Conservation (phyloP, 2,888 invertebrate genomes). For the Drosophila longiperda region DNA sequence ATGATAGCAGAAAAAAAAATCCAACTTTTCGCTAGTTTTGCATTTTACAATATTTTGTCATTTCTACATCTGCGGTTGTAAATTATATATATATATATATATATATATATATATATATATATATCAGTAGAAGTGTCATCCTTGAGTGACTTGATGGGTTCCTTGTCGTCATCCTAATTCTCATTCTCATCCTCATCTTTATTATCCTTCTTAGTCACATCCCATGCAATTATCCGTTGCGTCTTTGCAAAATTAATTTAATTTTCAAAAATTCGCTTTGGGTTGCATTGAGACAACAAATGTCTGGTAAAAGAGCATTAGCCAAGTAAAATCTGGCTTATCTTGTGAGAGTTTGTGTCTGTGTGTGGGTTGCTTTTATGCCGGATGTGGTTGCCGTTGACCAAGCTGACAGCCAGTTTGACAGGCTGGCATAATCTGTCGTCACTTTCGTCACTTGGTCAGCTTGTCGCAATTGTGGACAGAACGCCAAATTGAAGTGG, state of each 20-base stretch:
- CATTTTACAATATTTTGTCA: neutral
- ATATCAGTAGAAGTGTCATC: neutral
- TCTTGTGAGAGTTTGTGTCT: neutral
- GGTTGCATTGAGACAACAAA: neutral
- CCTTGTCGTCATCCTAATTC: constrained; percentile 7
- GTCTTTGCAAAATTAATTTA: constrained; percentile 33
- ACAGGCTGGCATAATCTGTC: constrained; percentile 49
- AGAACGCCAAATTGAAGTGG: constrained; percentile 29
- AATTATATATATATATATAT: neutral
- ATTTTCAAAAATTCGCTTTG: constrained; percentile 34
- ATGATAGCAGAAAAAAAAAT: constrained; percentile 65
- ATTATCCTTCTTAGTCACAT: constrained; percentile 51
- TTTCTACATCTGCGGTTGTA: neutral
- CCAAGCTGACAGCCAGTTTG: constrained; percentile 15
- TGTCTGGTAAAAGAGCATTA: constrained; percentile 30
- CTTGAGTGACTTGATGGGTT: constrained; percentile 31
- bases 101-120: neutral
- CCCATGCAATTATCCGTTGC: constrained; percentile 52
- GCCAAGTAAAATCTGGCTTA: constrained; percentile 20
- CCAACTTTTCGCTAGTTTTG: neutral
- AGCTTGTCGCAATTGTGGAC: constrained; percentile 6
- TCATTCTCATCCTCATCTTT: constrained; percentile 18
- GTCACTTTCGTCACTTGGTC: constrained; percentile 8
- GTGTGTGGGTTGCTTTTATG: neutral
- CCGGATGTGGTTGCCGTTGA: constrained; percentile 40